Percentiles rank a stretch among this genome's conserved stretches.
These are phyloP conservation scores for Fabriciana adippe DNA, from an alignment of 2,888 invertebrate species.

Conservation along the genomic window DNA sequence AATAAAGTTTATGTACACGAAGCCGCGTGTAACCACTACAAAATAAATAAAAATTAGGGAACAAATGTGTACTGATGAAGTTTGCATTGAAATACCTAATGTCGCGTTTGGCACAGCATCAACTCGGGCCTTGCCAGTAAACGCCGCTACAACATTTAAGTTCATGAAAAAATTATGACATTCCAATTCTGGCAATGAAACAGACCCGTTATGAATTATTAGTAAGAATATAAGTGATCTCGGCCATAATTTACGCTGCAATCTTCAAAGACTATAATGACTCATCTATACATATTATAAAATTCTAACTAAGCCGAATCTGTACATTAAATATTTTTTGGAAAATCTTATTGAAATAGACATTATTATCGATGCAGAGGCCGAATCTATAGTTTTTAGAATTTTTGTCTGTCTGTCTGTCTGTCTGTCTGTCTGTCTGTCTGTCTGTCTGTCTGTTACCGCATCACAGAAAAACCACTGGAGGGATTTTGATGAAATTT, in stretches of 20 bases:
- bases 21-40: background rate
- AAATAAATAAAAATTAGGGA: conserved; percentile 2
- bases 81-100: conserved; percentile 65
- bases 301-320: no score
- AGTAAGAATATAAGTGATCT: conserved; percentile 47
- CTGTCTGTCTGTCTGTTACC: no score
- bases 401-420: no score
- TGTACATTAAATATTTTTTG: no score
- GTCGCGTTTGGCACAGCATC: conserved; percentile 72
- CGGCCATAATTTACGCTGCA: conserved; percentile 44
- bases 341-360: no score
- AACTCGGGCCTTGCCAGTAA: conserved; percentile 57
- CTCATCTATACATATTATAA: no score
- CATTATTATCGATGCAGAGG: no score
- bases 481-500: no score
- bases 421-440: no score
- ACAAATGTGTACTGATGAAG: conserved; percentile 27
- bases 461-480: no score
- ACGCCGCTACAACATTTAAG: conserved; percentile 48
- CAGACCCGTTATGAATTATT: conserved; percentile 57
- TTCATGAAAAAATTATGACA: conserved; percentile 64
- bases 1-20: no score
- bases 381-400: no score
- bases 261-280: conserved; percentile 58
- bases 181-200: conserved; percentile 55